Base-by-base conservation (phyloP, 2,113 vertebrate genomes). In the Aramus guarauna region DNA sequence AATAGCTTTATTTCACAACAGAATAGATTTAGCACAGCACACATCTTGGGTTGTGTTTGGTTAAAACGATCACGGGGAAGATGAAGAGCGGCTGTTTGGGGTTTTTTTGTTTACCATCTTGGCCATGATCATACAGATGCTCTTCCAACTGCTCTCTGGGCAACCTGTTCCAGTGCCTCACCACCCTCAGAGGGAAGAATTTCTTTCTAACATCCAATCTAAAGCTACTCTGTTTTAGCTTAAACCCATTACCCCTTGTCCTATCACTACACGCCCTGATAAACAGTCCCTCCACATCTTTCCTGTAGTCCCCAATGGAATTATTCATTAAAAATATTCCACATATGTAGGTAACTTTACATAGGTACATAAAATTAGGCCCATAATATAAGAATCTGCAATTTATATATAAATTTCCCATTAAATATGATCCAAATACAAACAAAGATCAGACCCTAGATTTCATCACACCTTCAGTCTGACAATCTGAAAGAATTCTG, bases 61-160 rank as follows among this genome's bases (percentile, higher is more conserved):
- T 67, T 72, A 52, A 60, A 94, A 72, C n/a, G 82, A 26, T 56
- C 48, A 34, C 0, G 2, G 71, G 60, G 16, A 81, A 84, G 64
- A 83, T 24, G 72, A 75, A 85, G 69, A 93, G 58, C 86, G 78
- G 62, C 71, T 92, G 52, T 75, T 63, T 72, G 2, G 71, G 62
- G 43, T 43, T 67, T 59, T 88, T 85, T 23, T 88, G 43, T 90
- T 93, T 72, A 77, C 68, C 8, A 0, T 59, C 83, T 83, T 62
- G 85, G 69, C 20, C 1, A 0, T 23, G 41, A 93, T 62, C 24
- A 24, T 5, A 47, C 77, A 89, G 58, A 71, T 77, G 69, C 53
- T 88, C 58, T 82, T 79, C 52, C 71, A 94, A 29, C 69, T 60
- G 52, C 52, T 39, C 39, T 39, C 39, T 39, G 39, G 39, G 39